A percentile compares a stretch with the other conserved stretches of the same genome.
Conservation (phyloP, 2,888 invertebrate genomes). For the Microdon myrmicae region DNA sequence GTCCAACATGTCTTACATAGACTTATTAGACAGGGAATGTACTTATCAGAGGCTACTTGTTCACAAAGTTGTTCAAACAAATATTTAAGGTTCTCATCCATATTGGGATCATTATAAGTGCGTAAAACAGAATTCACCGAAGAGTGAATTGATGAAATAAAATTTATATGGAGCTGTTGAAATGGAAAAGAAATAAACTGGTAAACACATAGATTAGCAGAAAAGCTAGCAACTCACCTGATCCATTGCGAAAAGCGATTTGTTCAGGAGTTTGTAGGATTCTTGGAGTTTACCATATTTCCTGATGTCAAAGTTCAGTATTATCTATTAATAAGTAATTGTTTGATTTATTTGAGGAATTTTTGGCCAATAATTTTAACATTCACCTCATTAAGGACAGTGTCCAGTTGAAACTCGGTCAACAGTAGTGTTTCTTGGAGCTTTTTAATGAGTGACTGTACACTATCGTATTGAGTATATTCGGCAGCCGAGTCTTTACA, state of each 20-base stretch:
- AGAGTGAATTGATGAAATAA: constrained; percentile 90
- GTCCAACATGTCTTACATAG: constrained; percentile 88
- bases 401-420: constrained; percentile 91
- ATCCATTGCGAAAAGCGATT: constrained; percentile 92
- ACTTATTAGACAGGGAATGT: constrained; percentile 79
- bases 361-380: no score
- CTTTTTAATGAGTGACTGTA: constrained; percentile 85
- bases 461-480: constrained; percentile 90
- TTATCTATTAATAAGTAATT: constrained; percentile 56
- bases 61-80: constrained; percentile 85
- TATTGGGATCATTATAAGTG: constrained; percentile 67
- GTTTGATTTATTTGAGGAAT: not conserved
- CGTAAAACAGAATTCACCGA: constrained; percentile 73
- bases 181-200: constrained; percentile 16
- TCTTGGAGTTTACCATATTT: constrained; percentile 85
- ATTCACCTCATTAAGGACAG: constrained; percentile 81
- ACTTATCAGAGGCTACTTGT: constrained; percentile 62
- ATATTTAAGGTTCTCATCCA: constrained; percentile 72
- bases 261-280: constrained; percentile 89
- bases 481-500: constrained; percentile 87
- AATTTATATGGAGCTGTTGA: constrained; percentile 86
- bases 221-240: constrained; percentile 63
- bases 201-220: not conserved
- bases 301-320: constrained; percentile 78
- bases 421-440: constrained; percentile 90